Conservation (phyloP, 2,888 invertebrate species). For the Archips xylosteana region DNA sequence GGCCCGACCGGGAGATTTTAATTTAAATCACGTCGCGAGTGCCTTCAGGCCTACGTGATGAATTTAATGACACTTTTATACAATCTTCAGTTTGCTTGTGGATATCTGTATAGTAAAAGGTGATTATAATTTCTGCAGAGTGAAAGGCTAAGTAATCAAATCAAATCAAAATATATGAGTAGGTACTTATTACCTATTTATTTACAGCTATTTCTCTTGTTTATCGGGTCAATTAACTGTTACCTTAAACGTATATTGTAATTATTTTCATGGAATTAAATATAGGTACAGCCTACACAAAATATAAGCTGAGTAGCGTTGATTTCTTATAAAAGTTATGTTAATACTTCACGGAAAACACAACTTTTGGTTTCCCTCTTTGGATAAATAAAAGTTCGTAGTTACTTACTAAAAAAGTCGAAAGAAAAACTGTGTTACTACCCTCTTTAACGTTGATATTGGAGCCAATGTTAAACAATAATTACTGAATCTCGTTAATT, state of each 20-base stretch:
- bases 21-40: constrained; percentile 39
- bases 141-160: not conserved
- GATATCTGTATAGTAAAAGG: not conserved
- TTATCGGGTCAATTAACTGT: not conserved
- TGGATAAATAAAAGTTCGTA: too few species aligned
- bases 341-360: too few species aligned
- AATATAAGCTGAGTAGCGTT: too few species aligned
- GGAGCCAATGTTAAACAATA: not conserved
- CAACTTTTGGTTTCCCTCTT: too few species aligned
- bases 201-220: not conserved
- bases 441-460: too few species aligned
- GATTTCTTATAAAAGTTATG: too few species aligned
- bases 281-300: too few species aligned
- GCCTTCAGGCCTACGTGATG: constrained; percentile 21
- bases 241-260: not conserved
- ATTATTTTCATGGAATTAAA: not conserved
- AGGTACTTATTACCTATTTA: not conserved
- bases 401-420: too few species aligned
- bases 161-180: not conserved
- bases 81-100: not conserved
- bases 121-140: not conserved
- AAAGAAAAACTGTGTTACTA: too few species aligned
- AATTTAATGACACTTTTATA: constrained; percentile 28
- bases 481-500: not conserved
- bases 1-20: constrained; percentile 31